Evolutionary conservation across 2,888 invertebrate genomes (phyloP).

Genomic region (Cantharis rufa): DNA sequence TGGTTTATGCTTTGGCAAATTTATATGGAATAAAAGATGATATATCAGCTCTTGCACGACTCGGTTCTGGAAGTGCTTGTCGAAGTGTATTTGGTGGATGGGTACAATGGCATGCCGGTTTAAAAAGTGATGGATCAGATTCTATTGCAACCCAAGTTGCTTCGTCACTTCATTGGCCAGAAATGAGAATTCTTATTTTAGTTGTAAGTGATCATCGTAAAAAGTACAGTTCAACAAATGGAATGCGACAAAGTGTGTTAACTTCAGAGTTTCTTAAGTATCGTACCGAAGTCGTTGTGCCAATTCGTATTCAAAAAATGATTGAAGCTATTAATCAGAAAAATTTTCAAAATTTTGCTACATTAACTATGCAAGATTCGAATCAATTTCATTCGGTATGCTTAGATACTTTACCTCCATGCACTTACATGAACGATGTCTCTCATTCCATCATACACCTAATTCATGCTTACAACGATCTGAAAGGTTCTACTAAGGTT

Average conservation of each 20-base stretch:
- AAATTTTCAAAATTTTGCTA: constrained; percentile 86
- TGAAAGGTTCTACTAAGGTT: constrained; percentile 67
- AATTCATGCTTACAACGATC: constrained; percentile 81
- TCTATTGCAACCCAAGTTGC: constrained; percentile 77
- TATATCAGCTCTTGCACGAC: constrained; percentile 77
- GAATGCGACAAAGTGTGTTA: constrained; percentile 80
- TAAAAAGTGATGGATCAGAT: constrained; percentile 67
- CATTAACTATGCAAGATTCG: constrained; percentile 94
- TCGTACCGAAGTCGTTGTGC: constrained; percentile 74
- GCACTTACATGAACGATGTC: constrained; percentile 87
- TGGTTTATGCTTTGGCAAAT: constrained; percentile 79
- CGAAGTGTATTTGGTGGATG: constrained; percentile 94
- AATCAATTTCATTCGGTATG: constrained; percentile 96
- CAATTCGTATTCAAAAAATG: constrained; percentile 68
- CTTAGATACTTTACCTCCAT: constrained; percentile 92
- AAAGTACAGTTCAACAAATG: constrained; percentile 82
- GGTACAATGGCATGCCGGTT: constrained; percentile 81
- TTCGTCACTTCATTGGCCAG: constrained; percentile 81
- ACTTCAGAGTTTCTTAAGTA: constrained; percentile 84
- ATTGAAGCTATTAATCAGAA: constrained; percentile 63
- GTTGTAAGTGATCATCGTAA: constrained; percentile 86
- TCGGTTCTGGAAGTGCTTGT: constrained; percentile 95
- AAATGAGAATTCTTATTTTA: constrained; percentile 85
- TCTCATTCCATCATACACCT: constrained; percentile 81
- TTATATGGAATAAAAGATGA: constrained; percentile 76